These are phyloP conservation scores for Theocolax elegans DNA, from an alignment of 1,140 invertebrate species.

Conservation along the genomic window DNA sequence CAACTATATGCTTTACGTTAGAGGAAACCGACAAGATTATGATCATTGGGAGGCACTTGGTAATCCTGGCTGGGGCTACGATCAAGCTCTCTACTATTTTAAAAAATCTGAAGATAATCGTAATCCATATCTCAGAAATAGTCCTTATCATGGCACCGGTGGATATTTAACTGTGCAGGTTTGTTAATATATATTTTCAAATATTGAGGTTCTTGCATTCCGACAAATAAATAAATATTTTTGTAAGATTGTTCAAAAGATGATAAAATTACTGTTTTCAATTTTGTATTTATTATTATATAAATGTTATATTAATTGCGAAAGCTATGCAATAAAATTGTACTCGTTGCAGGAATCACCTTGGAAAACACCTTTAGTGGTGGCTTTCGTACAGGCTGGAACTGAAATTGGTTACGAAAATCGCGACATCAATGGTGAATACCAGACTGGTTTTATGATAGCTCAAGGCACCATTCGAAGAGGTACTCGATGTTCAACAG, in stretches of 20 bases:
- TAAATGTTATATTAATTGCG: background rate
- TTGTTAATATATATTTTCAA: background rate
- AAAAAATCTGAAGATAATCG: conserved; percentile 90
- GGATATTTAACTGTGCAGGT: conserved; percentile 80
- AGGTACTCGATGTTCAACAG: conserved; percentile 88
- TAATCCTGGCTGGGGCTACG: conserved; percentile 89
- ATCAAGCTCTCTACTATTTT: conserved; percentile 89
- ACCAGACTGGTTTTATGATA: conserved; percentile 87
- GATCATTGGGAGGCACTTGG: conserved; percentile 90
- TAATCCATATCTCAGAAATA: conserved; percentile 80
- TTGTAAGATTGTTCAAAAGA: background rate
- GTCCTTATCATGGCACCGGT: conserved; percentile 78
- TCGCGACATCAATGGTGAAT: conserved; percentile 86
- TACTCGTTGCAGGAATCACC: conserved; percentile 74
- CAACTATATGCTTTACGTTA: conserved; percentile 96
- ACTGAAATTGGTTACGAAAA: conserved; percentile 88
- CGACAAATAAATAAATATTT: background rate
- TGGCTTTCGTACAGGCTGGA: conserved; percentile 87
- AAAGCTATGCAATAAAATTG: background rate
- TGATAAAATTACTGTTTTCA: background rate
- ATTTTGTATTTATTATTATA: background rate
- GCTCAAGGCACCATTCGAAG: conserved; percentile 89
- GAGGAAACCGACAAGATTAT: conserved; percentile 87
- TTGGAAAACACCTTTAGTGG: conserved; percentile 82
- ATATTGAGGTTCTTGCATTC: background rate